Evolutionary conservation across 2,113 vertebrate genomes (phyloP).

Genomic region (Xerus inauris): DNA sequence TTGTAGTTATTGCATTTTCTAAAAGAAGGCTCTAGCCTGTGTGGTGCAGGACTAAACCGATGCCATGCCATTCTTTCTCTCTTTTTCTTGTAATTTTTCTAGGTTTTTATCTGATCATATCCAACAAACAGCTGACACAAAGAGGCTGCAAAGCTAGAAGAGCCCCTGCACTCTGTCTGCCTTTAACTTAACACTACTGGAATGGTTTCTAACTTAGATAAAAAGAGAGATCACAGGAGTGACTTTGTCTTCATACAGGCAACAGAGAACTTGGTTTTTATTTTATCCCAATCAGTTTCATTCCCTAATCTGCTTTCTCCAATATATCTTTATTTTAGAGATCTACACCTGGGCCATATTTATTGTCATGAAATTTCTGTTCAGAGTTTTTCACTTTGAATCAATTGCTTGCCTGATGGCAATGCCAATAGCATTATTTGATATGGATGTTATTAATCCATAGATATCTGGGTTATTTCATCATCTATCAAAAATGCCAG

Average conservation of each 20-base stretch:
- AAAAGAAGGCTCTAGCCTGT: conserved; percentile 80
- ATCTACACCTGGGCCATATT: background rate
- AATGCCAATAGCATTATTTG: background rate
- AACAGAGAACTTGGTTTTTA: conserved; percentile 76
- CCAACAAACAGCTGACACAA: conserved; percentile 91
- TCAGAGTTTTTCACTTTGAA: conserved; percentile 35
- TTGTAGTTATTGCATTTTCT: conserved; percentile 84
- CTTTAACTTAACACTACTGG: conserved; percentile 88
- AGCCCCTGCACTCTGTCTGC: conserved; percentile 90
- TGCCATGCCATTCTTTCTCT: conserved; percentile 86
- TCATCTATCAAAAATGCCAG: conserved; percentile 25
- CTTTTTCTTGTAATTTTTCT: conserved; percentile 88
- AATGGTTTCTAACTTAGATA: conserved; percentile 86
- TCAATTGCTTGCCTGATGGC: background rate
- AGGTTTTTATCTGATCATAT: conserved; percentile 92
- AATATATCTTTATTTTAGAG: conserved; percentile 47
- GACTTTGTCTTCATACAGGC: conserved; percentile 79
- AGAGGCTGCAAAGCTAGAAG: conserved; percentile 91
- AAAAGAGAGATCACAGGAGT: conserved; percentile 82
- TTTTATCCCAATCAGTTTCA: conserved; percentile 74
- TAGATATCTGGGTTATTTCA: conserved; percentile 28
- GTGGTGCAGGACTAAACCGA: conserved; percentile 85
- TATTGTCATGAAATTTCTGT: conserved; percentile 10
- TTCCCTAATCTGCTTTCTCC: conserved; percentile 75
- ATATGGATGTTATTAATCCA: conserved; percentile 36